Conservation (phyloP, 2,797 vertebrate genomes). For the Arnoldichthys spilopterus region DNA sequence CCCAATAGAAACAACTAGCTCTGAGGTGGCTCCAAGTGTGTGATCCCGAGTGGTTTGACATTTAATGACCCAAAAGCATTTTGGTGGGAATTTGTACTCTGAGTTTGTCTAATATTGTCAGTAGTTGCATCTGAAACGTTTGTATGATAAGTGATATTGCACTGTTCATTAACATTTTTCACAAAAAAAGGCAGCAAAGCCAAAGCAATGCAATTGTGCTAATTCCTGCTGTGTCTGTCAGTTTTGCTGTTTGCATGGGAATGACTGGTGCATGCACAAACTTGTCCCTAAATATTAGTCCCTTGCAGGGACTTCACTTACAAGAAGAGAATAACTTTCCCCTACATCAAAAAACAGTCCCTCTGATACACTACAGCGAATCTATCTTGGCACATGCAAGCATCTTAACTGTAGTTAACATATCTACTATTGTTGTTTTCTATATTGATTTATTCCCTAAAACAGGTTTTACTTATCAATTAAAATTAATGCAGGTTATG, state of each 20-base stretch:
- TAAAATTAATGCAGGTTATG: too few relatives aligned
- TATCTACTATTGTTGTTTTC: too few relatives aligned
- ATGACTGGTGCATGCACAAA: not conserved
- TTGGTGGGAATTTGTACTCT: not conserved
- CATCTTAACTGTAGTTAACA: too few relatives aligned
- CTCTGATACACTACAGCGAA: too few relatives aligned
- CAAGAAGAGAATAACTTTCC: not conserved
- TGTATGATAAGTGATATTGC: not conserved
- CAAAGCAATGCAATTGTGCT: slow-evolving; percentile 20
- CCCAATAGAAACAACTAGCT: not conserved
- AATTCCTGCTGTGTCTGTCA: slow-evolving; percentile 1
- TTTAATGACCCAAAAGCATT: slow-evolving; percentile 4
- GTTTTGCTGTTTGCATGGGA: slow-evolving; percentile 4
- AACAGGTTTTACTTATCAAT: too few relatives aligned
- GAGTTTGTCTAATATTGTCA: not conserved
- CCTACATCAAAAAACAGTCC: not conserved
- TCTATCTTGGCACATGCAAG: too few relatives aligned
- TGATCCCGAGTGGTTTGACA: not conserved
- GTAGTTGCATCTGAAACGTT: not conserved
- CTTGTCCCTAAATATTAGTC: slow-evolving; percentile 9
- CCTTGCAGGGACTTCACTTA: not conserved
- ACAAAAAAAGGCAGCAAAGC: slow-evolving; percentile 16
- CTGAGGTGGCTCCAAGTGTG: not conserved
- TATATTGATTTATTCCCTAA: too few relatives aligned
- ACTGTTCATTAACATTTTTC: slow-evolving; percentile 23